Conservation (phyloP, 2,888 invertebrate species). For the Melieria omissa region DNA sequence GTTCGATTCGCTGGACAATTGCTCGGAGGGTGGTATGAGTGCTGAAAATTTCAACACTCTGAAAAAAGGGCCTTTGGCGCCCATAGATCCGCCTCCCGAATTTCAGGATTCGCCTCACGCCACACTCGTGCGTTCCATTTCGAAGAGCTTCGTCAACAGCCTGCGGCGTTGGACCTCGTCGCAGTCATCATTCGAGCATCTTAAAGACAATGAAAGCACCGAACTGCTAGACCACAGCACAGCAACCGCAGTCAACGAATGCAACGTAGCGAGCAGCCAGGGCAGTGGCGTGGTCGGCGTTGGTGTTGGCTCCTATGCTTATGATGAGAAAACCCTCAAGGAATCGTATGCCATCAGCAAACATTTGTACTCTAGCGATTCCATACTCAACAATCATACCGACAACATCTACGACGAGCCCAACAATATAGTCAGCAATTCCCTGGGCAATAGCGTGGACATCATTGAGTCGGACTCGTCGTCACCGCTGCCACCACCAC, state of each 20-base stretch:
- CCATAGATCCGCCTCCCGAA: constrained; percentile 85
- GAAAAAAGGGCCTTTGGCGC: constrained; percentile 80
- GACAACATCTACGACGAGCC: constrained; percentile 67
- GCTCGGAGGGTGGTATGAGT: constrained; percentile 80
- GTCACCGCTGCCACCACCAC: constrained; percentile 56
- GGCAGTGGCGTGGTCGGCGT: constrained; percentile 17
- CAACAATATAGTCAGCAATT: constrained; percentile 62
- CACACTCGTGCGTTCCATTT: constrained; percentile 62
- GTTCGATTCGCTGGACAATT: constrained; percentile 79
- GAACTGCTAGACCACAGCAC: constrained; percentile 37
- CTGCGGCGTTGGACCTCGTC: constrained; percentile 62
- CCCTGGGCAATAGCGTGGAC: constrained; percentile 61
- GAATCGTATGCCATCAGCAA: constrained; percentile 61
- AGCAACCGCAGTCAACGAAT: constrained; percentile 33
- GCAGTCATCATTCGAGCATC: constrained; percentile 62
- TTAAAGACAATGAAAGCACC: constrained; percentile 51
- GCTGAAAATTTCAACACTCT: constrained; percentile 85
- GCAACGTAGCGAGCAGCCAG: background rate
- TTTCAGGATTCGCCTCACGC: constrained; percentile 74
- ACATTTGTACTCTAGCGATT: constrained; percentile 65
- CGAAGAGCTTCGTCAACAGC: constrained; percentile 59
- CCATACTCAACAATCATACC: constrained; percentile 62
- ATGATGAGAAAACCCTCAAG: constrained; percentile 51
- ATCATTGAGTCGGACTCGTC: constrained; percentile 57
- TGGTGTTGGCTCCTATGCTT: constrained; percentile 38